Evolutionary conservation across 2,113 vertebrate species (phyloP), one percentile per base, ranked within the genome.

Genomic region (Nothoprocta perdicaria): DNA sequence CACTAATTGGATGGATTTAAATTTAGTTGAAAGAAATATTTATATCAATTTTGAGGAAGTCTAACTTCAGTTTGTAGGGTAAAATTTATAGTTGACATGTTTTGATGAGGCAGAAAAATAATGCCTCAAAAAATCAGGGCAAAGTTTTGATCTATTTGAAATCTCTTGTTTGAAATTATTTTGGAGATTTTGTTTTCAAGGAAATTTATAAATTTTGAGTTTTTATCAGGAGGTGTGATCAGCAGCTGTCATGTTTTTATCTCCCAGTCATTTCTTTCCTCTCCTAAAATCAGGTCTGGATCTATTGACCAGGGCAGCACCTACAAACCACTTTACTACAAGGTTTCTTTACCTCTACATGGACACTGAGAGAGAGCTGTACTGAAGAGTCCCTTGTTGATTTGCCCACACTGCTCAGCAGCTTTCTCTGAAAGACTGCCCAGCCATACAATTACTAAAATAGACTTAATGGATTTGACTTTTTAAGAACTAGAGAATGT

Each of bases 401-500:
- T 90, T 94, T 86, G 48, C 53, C 61, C 4, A n/a, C 8, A 21
- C 31, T 18, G 6, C 12, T 86, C 45, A 23, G 48, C 73, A 73
- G 58, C 29, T 89, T 69, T 29, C 63, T 60, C 45, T 71, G 67
- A 83, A 93, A 74, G 92, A 61, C 18, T 40, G 73, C 19, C 31
- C 73, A 96, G n/a, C 41, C 77, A 19, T 80, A 65, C 60, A 38
- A 17, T 61, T 88, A 82, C 75, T 89, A 73, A 79, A 80, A 86
- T 75, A 89, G 61, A n/a, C 63, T 66, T 90, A 74, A 65, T 68
- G 80, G 33, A 58, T 72, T 92, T 57, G 53, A 22, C 65, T 90
- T 89, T 87, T 72, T 80, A 86, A 94, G 85, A 96, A 88, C 81
- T 43, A 27, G 53, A 62, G 60, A 16, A 55, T 91, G 83, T 77